A percentile compares a stretch with the other conserved stretches of the same genome.
phyloP scores from a whole-genome alignment of 2,888 invertebrate species.

The Chalcosyrphus nemorum region DNA sequence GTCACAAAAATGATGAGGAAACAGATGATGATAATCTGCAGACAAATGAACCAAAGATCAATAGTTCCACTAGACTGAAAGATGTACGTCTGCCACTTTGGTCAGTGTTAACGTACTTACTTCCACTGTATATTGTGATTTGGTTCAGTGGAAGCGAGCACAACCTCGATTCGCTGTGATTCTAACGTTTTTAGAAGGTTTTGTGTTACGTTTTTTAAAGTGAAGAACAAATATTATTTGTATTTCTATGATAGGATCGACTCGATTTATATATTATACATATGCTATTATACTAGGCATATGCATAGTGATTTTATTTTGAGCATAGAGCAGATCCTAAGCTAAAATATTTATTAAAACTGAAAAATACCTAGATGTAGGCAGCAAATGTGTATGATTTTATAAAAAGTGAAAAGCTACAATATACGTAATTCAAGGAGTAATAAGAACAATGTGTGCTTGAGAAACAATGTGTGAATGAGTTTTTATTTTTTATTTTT shows the following conservation, averaged over 20 bases:
- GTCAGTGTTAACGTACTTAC: slow-evolving; percentile 87
- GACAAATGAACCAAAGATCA: slow-evolving; percentile 46
- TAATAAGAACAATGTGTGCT: slow-evolving; percentile 29
- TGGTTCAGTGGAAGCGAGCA: slow-evolving; percentile 93
- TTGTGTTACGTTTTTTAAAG: slow-evolving; percentile 45
- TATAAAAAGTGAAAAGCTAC: slow-evolving; percentile 44
- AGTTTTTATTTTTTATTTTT: slow-evolving; percentile 30
- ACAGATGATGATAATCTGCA: slow-evolving; percentile 74
- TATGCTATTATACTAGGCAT: slow-evolving; percentile 3
- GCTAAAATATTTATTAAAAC: slow-evolving; percentile 52
- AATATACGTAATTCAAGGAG: slow-evolving; percentile 69
- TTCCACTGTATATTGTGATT: slow-evolving; percentile 89
- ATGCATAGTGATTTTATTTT: slow-evolving; percentile 11
- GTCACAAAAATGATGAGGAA: slow-evolving; percentile 74
- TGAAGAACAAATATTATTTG: slow-evolving; percentile 12
- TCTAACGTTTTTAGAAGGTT: slow-evolving; percentile 74
- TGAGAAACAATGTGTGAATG: slow-evolving; percentile 38
- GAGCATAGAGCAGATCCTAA: slow-evolving; percentile 18
- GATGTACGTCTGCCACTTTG: slow-evolving; percentile 76
- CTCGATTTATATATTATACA: not conserved
- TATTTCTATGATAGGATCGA: slow-evolving; percentile 10
- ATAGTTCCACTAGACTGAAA: slow-evolving; percentile 62
- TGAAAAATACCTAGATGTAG: slow-evolving; percentile 30
- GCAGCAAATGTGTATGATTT: slow-evolving; percentile 43
- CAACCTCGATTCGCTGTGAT: slow-evolving; percentile 92